Conservation (phyloP, 2,113 vertebrate genomes). For the Aptenodytes forsteri region DNA sequence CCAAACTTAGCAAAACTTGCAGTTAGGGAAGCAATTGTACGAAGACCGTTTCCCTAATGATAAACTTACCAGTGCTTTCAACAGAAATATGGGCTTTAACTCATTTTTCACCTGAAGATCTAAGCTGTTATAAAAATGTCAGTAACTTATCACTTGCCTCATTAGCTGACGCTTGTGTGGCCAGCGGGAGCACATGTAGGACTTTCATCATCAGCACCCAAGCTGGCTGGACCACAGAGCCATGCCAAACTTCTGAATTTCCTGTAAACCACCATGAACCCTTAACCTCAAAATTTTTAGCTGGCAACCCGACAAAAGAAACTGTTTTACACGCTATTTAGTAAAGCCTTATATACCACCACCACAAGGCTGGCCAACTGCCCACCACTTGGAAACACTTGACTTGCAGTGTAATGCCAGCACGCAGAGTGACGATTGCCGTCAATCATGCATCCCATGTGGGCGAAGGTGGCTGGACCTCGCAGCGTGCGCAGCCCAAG, state of each 20-base stretch:
- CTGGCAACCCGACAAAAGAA: background rate
- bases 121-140: background rate
- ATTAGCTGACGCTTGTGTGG: background rate
- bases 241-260: background rate
- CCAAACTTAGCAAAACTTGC: background rate
- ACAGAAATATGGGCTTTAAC: background rate
- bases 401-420: background rate
- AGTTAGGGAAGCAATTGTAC: background rate
- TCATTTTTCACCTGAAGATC: background rate
- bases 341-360: background rate
- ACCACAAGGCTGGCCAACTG: background rate
- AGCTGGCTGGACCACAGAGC: background rate
- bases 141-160: background rate
- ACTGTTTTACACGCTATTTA: background rate
- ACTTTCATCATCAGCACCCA: background rate
- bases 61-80: background rate
- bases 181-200: background rate
- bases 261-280: background rate
- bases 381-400: background rate
- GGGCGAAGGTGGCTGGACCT: background rate
- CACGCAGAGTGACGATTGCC: accelerated
- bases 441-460: accelerated
- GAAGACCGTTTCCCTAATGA: background rate
- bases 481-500: background rate
- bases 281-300: background rate